A percentile compares a stretch with the other conserved stretches of the same genome.
Conservation (phyloP, 2,888 invertebrate species). For the Spisula solida region DNA sequence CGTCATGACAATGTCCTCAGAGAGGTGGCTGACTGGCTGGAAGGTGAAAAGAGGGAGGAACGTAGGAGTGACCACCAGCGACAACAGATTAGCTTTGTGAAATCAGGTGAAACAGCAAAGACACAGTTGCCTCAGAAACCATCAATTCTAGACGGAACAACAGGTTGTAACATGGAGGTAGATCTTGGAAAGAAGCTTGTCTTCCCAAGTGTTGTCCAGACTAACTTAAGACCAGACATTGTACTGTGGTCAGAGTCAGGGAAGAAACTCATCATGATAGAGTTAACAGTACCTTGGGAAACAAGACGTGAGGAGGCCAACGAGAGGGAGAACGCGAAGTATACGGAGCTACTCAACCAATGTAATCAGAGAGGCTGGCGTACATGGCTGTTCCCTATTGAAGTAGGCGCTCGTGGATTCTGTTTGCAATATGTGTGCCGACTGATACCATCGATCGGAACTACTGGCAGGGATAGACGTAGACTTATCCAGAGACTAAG, state of each 20-base stretch:
- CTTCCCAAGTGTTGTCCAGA: constrained; percentile 31
- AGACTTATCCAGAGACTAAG: too few relatives aligned
- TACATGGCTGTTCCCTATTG: too few relatives aligned
- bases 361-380: too few relatives aligned
- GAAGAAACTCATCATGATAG: constrained; percentile 37
- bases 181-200: constrained; percentile 28
- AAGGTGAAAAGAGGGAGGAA: not conserved
- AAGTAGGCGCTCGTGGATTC: too few relatives aligned
- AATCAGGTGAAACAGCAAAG: constrained; percentile 8
- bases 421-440: too few relatives aligned
- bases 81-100: not conserved
- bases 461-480: too few relatives aligned
- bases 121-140: not conserved
- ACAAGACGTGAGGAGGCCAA: too few relatives aligned
- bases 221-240: constrained; percentile 9
- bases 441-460: too few relatives aligned
- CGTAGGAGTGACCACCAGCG: not conserved
- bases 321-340: too few relatives aligned
- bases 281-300: too few relatives aligned
- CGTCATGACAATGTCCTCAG: constrained; percentile 43
- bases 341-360: too few relatives aligned
- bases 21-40: constrained; percentile 36
- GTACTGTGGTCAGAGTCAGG: constrained; percentile 30
- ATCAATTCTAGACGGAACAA: constrained; percentile 29
- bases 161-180: constrained; percentile 26